Evolutionary conservation across 2,113 vertebrate species (phyloP).

Genomic region (Bos indicus): DNA sequence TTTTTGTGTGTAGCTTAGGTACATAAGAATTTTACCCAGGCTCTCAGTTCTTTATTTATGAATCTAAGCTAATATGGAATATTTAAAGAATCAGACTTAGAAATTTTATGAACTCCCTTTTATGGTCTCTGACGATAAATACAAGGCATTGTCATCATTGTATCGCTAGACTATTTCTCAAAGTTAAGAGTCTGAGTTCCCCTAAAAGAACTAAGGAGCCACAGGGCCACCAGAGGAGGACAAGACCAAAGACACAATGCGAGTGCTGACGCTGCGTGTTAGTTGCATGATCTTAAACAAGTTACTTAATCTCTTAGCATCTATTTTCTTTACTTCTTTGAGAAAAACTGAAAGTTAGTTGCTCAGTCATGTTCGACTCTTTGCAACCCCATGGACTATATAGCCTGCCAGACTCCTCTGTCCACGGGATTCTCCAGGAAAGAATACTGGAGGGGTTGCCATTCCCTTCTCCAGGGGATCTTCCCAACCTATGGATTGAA

Average conservation of each 20-base stretch:
- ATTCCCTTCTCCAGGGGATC: not conserved
- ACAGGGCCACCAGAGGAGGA: not conserved
- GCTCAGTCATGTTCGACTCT: not conserved
- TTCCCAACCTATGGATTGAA: not conserved
- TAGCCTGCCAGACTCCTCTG: not conserved
- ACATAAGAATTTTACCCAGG: not conserved
- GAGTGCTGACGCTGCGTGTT: not conserved
- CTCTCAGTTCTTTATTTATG: not conserved
- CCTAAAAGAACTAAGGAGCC: not conserved
- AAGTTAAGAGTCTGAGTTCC: not conserved
- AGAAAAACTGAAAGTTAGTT: not conserved
- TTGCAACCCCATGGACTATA: not conserved
- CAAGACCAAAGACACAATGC: not conserved
- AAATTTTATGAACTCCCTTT: not conserved
- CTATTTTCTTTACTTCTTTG: not conserved
- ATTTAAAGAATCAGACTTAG: not conserved
- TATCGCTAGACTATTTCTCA: not conserved
- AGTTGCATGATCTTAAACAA: not conserved
- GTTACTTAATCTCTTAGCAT: not conserved
- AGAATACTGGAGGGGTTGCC: not conserved
- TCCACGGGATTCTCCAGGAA: not conserved
- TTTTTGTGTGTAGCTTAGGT: not conserved
- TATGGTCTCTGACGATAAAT: not conserved
- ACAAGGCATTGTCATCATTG: not conserved
- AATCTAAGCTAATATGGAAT: not conserved